phyloP scores from a whole-genome alignment of 2,797 vertebrate species.

The Protosalanx chinensis region DNA sequence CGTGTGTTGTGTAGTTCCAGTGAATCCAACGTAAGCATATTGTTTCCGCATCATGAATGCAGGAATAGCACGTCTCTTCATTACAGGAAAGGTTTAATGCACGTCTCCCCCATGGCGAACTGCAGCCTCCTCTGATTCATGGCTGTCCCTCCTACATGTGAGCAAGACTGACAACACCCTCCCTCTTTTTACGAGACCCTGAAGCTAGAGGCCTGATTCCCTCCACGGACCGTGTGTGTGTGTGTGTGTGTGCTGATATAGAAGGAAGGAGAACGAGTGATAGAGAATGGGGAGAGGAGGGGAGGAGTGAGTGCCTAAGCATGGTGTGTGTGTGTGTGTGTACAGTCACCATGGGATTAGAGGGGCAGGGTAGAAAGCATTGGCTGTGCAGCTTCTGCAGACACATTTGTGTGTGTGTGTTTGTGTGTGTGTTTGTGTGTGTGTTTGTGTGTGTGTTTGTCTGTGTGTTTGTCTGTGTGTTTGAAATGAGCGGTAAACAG shows the following conservation, averaged over 20 bases:
- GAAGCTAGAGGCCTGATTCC: neutral
- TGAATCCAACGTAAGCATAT: neutral
- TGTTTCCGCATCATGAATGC: neutral
- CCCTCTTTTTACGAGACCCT: neutral
- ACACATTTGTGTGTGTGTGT: slow-evolving; percentile 3
- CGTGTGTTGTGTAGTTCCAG: neutral
- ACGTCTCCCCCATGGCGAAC: slow-evolving; percentile 28
- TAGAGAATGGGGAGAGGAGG: neutral
- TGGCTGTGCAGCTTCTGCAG: slow-evolving; percentile 12
- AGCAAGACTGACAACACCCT: slow-evolving; percentile 27
- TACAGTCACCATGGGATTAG: neutral
- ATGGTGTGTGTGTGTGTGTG: slow-evolving; percentile 13
- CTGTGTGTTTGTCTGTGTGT: slow-evolving; percentile 3
- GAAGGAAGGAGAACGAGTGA: slow-evolving; percentile 1
- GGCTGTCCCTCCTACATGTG: slow-evolving; percentile 29
- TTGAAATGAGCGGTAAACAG: neutral
- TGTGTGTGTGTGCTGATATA: neutral
- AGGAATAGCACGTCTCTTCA: slow-evolving; percentile 11
- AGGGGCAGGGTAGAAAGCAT: slow-evolving; percentile 6
- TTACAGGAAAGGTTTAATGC: slow-evolving; percentile 30
- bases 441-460: slow-evolving; percentile 5
- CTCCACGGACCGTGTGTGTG: neutral
- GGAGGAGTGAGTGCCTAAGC: neutral
- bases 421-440: slow-evolving; percentile 3
- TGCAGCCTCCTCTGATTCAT: slow-evolving; percentile 42